phyloP scores from a whole-genome alignment of 2,888 invertebrate species.

The Flabesymbios commensalis region DNA sequence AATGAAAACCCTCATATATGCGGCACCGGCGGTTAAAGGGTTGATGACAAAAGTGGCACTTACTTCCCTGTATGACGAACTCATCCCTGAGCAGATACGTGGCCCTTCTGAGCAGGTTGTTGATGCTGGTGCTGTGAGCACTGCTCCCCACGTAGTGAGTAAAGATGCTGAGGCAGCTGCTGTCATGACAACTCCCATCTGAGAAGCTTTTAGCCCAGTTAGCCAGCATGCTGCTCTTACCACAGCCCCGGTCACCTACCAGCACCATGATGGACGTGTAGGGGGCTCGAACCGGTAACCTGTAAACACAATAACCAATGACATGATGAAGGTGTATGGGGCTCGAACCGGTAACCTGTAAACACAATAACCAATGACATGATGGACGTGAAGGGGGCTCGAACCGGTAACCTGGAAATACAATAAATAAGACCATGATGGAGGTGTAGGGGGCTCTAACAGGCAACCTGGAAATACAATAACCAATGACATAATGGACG shows the following conservation, averaged over 20 bases:
- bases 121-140: conserved; percentile 43
- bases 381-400: too few species aligned
- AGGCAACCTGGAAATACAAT: too few species aligned
- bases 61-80: too few species aligned
- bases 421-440: too few species aligned
- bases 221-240: conserved; percentile 50
- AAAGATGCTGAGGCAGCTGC: conserved; percentile 41
- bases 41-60: too few species aligned
- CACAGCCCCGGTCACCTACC: conserved; percentile 52
- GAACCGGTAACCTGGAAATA: too few species aligned
- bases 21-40: too few species aligned
- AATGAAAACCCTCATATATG: too few species aligned
- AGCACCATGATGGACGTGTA: conserved; percentile 44
- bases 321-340: background rate
- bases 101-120: conserved; percentile 40
- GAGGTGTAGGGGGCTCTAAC: too few species aligned
- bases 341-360: background rate
- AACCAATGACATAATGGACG: too few species aligned
- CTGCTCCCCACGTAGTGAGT: conserved; percentile 47
- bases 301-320: background rate
- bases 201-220: conserved; percentile 52
- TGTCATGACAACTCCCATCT: conserved; percentile 33
- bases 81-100: conserved; percentile 20
- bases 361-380: background rate
- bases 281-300: background rate